Evolutionary conservation across 2,113 vertebrate genomes (phyloP), one percentile per base, ranked within the genome.

Genomic region (Pelecanus crispus): DNA sequence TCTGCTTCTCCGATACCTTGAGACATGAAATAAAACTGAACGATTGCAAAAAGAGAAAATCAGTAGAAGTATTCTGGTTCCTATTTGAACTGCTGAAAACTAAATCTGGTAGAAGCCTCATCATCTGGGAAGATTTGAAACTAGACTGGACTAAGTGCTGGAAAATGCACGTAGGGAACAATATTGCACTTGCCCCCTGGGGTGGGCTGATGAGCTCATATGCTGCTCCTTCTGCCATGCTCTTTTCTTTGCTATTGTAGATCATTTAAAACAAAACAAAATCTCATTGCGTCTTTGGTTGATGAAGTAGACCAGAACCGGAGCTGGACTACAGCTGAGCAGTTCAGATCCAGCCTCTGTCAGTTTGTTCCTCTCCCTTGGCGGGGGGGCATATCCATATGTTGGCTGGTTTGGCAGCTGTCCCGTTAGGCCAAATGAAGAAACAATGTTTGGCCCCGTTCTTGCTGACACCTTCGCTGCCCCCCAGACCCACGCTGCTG

Each of bases 361-460:
- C 83, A 2, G 0, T 45, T 13, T 53, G 17, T 77, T 56, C 34
- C 20, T 67, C 11, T 36, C 32, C 45, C 67, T 7, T 26, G 28
- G 9, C 5, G n/a, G 24, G 13, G 17, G 17, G 31, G 17, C 0
- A 4, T 34, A 12, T 9, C 83, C 32, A 0, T 26, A 0, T 21
- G 71, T 34, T 45, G 82, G 4, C 83, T 31, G 36, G 14, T 52
- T 44, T 75, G 82, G 82, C 61, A 67, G 65, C 17, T 75, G 15
- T 19, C 31, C 55, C 7, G 0, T 28, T 8, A 19, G 55, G 59
- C 34, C 73, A 17, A 45, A 22, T 20, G 50, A 36, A 32, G 71
- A 22, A 40, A 28, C 0, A 6, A 12, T 34, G 11, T 86, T 92
- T 63, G 68, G 45, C 19, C n/a, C 45, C 4, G 0, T 49, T 77